A percentile compares a stretch with the other conserved stretches of the same genome.
These are phyloP conservation scores for Drosophila nigromelanica DNA, from an alignment of 1,140 invertebrate genomes.

Conservation along the genomic window DNA sequence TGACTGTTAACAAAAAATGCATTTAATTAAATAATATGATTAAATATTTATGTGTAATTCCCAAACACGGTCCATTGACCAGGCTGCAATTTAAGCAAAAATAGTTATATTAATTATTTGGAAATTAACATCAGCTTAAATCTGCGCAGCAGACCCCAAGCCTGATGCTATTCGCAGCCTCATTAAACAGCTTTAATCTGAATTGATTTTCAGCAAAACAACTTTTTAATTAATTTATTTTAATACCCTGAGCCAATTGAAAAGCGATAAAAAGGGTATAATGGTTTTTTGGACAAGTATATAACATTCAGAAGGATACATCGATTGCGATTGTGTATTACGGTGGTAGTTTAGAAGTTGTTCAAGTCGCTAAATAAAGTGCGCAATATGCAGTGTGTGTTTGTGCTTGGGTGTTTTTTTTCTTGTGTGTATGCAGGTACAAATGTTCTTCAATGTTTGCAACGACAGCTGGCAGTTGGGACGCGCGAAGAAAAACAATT, in stretches of 20 bases:
- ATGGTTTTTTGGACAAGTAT: too few species aligned
- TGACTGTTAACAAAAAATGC: not conserved
- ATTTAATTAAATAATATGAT: conserved; percentile 39
- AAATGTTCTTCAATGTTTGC: too few species aligned
- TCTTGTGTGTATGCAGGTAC: too few species aligned
- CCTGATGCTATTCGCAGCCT: conserved; percentile 7
- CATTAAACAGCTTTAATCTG: conserved; percentile 64
- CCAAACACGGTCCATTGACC: conserved; percentile 3
- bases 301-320: not conserved
- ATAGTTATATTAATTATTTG: conserved; percentile 25
- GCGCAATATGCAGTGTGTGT: too few species aligned
- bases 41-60: conserved; percentile 30
- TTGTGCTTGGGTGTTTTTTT: too few species aligned
- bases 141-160: not conserved
- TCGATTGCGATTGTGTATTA: too few species aligned
- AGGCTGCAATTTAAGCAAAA: conserved; percentile 15
- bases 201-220: conserved; percentile 68
- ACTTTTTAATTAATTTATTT: conserved; percentile 55
- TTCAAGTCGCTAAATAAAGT: too few species aligned
- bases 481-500: not conserved
- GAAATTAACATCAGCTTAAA: conserved; percentile 24
- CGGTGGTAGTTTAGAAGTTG: too few species aligned
- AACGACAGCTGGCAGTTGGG: too few species aligned
- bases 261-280: too few species aligned
- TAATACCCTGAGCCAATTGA: not conserved